Evolutionary conservation across 92 coral and sea anemone genomes (phyloP).

Genomic region (Diadumene lineata): DNA sequence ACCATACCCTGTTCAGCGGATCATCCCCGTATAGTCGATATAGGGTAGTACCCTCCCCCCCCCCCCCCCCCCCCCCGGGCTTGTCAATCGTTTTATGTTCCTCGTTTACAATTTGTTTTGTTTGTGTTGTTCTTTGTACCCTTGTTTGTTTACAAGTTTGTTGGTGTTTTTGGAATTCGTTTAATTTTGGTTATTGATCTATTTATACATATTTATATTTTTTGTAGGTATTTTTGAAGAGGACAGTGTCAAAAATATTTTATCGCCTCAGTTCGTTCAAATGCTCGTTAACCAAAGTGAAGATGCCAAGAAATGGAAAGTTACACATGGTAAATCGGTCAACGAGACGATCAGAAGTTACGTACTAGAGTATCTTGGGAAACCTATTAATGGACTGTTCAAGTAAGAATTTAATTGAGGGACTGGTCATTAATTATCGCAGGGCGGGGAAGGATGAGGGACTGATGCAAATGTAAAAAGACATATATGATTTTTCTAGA

Average conservation of each 20-base stretch:
- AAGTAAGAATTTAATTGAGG: slow-evolving; percentile 57
- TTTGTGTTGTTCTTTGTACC: too few relatives aligned
- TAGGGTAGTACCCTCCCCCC: too few relatives aligned
- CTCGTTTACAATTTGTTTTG: too few relatives aligned
- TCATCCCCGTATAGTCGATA: too few relatives aligned
- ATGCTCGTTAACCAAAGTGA: slow-evolving; percentile 39
- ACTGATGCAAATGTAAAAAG: too few relatives aligned
- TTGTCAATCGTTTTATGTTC: too few relatives aligned
- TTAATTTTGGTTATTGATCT: not conserved
- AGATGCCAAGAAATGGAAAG: slow-evolving; percentile 55
- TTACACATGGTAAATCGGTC: slow-evolving; percentile 57
- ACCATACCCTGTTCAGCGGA: too few relatives aligned
- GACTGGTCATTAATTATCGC: too few relatives aligned
- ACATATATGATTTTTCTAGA: too few relatives aligned
- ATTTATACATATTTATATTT: not conserved
- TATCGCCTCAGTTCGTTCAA: slow-evolving; percentile 36
- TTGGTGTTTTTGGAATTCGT: not conserved
- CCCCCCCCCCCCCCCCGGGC: too few relatives aligned
- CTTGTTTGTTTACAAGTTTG: not conserved
- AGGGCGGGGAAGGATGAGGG: too few relatives aligned
- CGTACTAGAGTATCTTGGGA: slow-evolving; percentile 61
- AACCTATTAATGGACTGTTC: slow-evolving; percentile 52
- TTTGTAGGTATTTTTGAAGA: slow-evolving; percentile 73
- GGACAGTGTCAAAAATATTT: slow-evolving; percentile 38
- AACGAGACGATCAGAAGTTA: slow-evolving; percentile 71